These are phyloP conservation scores for Drosophila lowei DNA, from an alignment of 1,140 invertebrate genomes.

Conservation along the genomic window DNA sequence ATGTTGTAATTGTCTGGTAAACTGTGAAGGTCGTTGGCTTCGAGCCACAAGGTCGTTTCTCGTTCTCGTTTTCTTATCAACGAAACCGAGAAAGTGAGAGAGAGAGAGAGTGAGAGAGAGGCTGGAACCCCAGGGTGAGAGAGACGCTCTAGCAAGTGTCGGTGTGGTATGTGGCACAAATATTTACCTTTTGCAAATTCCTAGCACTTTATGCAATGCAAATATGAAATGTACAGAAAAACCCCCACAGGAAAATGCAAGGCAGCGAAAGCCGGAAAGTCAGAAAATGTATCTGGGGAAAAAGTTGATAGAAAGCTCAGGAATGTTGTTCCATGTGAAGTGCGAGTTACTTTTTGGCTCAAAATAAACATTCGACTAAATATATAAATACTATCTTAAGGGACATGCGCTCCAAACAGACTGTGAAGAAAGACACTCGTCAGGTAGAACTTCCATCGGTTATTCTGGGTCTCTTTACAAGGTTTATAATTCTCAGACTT, in stretches of 20 bases:
- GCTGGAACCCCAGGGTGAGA: conserved; percentile 5
- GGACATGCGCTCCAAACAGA: too few relatives aligned
- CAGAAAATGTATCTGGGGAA: background rate
- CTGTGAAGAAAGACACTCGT: too few relatives aligned
- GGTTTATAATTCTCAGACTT: conserved; percentile 15
- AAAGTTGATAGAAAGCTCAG: background rate
- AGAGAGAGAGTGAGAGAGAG: conserved; percentile 29
- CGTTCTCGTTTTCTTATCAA: conserved; percentile 55
- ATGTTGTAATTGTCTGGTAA: conserved; percentile 58
- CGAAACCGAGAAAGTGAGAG: conserved; percentile 11
- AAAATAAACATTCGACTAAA: too few relatives aligned
- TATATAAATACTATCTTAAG: too few relatives aligned
- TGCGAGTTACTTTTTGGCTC: too few relatives aligned
- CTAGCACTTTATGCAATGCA: conserved; percentile 55
- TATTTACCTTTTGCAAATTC: conserved; percentile 73
- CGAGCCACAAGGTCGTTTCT: conserved; percentile 56
- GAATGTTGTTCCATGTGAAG: too few relatives aligned
- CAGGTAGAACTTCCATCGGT: too few relatives aligned
- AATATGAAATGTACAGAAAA: conserved; percentile 41
- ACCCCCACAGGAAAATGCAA: conserved; percentile 30
- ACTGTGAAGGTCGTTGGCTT: conserved; percentile 68
- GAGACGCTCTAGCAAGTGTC: conserved; percentile 1
- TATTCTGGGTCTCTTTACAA: too few relatives aligned
- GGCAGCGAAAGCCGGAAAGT: background rate
- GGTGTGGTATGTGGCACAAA: conserved; percentile 59